Evolutionary conservation across 2,113 vertebrate species (phyloP).

Genomic region (Gila orcuttii): DNA sequence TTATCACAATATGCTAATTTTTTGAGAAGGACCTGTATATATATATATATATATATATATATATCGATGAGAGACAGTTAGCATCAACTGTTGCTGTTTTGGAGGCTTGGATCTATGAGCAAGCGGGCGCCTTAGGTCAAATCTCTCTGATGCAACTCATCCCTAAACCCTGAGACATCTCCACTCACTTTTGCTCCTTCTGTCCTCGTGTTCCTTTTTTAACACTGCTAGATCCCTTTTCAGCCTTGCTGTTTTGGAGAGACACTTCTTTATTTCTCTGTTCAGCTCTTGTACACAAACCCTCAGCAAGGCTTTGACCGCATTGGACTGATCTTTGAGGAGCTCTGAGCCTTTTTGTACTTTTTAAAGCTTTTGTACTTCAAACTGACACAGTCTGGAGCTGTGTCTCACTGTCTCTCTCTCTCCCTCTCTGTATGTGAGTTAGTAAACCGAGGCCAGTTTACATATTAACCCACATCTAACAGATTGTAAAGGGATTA

Average conservation of each 20-base stretch:
- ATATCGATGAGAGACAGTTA: neutral
- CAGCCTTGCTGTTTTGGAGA: constrained; percentile 11
- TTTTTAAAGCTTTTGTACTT: constrained; percentile 12
- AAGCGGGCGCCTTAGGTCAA: neutral
- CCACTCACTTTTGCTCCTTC: neutral
- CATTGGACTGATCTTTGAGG: constrained; percentile 31
- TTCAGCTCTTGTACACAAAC: constrained; percentile 32
- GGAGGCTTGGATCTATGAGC: neutral
- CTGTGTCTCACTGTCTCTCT: neutral
- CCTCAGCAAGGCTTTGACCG: constrained; percentile 1
- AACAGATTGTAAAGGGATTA: constrained; percentile 23
- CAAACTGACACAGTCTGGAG: constrained; percentile 18
- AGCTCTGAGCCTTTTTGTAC: constrained; percentile 24
- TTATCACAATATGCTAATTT: no score
- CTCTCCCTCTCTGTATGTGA: neutral
- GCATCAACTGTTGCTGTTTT: neutral
- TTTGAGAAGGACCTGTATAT: no score
- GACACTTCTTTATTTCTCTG: constrained; percentile 30
- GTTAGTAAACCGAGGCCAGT: constrained; percentile 19
- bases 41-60: no score
- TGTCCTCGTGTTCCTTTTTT: constrained; percentile 16
- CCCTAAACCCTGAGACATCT: neutral
- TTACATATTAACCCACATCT: constrained; percentile 14
- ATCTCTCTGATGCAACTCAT: constrained; percentile 30
- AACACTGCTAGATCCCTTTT: constrained; percentile 8